phyloP scores from a whole-genome alignment of 53 echinoderm and acorn worm genomes.

The Hippasteria phrygiana region DNA sequence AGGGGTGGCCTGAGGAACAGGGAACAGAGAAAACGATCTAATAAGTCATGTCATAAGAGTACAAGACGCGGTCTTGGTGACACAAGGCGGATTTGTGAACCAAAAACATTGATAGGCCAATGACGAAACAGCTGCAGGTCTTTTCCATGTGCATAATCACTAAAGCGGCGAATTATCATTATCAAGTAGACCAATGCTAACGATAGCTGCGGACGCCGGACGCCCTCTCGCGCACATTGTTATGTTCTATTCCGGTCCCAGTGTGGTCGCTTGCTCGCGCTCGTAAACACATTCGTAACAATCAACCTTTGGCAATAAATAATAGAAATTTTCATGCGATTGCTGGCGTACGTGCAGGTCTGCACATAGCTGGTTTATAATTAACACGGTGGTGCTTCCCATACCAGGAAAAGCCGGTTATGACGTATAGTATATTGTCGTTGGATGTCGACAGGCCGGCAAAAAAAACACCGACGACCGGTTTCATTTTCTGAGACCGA shows the following conservation, averaged over 20 bases:
- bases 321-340: neutral
- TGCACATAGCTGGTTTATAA: constrained; percentile 26
- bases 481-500: too few relatives aligned
- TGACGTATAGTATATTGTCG: neutral
- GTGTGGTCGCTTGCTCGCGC: neutral
- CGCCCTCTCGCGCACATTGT: neutral
- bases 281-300: neutral
- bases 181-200: neutral
- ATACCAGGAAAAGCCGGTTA: neutral
- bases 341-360: constrained; percentile 16
- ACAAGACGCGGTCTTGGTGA: too few relatives aligned
- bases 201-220: neutral
- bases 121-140: too few relatives aligned
- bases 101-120: too few relatives aligned
- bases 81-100: too few relatives aligned
- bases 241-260: neutral
- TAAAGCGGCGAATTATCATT: too few relatives aligned
- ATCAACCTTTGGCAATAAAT: neutral
- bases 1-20: too few relatives aligned
- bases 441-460: neutral
- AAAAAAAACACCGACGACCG: neutral
- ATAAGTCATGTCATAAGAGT: too few relatives aligned
- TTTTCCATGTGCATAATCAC: too few relatives aligned
- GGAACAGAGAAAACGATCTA: too few relatives aligned
- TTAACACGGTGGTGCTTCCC: constrained; percentile 17